phyloP scores from a whole-genome alignment of 1,140 invertebrate species.

The Doryteuthis pealeii region DNA sequence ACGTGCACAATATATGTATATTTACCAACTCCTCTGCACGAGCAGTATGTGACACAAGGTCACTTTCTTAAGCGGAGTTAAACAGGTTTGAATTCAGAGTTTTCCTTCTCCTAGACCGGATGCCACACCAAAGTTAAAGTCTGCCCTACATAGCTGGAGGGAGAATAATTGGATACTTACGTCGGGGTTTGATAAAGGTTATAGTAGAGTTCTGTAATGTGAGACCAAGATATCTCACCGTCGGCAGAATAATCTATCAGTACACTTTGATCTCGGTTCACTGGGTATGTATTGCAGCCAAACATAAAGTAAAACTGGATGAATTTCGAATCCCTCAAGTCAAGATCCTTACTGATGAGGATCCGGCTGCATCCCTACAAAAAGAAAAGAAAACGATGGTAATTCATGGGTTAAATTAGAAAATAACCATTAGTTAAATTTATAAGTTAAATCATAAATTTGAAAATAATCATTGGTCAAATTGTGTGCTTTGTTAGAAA shows the following conservation, averaged over 20 bases:
- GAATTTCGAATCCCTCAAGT: conserved; percentile 55
- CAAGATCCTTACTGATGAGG: conserved; percentile 55
- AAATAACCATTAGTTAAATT: background rate
- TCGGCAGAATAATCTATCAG: conserved; percentile 55
- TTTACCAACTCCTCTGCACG: too few species aligned
- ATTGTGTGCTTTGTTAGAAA: too few species aligned
- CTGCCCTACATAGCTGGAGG: too few species aligned
- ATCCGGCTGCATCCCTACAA: conserved; percentile 58
- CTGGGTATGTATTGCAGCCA: conserved; percentile 52
- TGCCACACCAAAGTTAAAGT: too few species aligned
- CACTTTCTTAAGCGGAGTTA: too few species aligned
- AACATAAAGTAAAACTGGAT: conserved; percentile 61
- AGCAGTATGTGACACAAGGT: too few species aligned
- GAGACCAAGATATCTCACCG: conserved; percentile 54
- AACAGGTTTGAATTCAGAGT: too few species aligned
- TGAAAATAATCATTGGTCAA: background rate
- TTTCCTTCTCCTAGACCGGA: too few species aligned
- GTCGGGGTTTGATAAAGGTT: conserved; percentile 47
- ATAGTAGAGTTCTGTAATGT: conserved; percentile 51
- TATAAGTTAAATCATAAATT: background rate
- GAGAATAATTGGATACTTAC: conserved; percentile 29
- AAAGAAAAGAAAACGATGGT: conserved; percentile 9
- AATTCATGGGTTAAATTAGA: background rate
- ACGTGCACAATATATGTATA: too few species aligned
- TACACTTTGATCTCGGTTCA: conserved; percentile 50